These are phyloP conservation scores for Paracentrotus lividus DNA, from an alignment of 53 echinoderm and acorn worm genomes.

Conservation along the genomic window DNA sequence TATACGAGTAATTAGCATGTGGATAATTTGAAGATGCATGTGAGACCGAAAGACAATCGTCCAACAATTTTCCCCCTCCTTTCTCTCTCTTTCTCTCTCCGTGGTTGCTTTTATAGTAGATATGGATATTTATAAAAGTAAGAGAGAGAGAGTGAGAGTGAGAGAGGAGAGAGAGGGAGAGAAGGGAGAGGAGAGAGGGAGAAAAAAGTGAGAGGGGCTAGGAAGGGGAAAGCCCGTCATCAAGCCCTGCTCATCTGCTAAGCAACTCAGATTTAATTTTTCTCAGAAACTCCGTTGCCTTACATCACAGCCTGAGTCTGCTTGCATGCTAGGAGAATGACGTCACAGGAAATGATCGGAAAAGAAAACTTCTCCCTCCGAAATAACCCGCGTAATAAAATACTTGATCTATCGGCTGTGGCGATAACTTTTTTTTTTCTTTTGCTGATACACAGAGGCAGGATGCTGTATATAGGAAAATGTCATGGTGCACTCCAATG, in stretches of 20 bases:
- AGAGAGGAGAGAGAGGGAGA: background rate
- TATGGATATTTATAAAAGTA: background rate
- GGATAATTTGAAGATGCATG: too few species aligned
- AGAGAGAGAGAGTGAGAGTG: conserved; percentile 6
- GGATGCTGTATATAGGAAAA: background rate
- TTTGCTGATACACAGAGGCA: background rate
- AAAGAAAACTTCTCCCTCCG: background rate
- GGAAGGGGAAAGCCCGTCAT: background rate
- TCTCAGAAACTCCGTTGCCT: background rate
- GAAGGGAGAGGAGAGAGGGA: background rate
- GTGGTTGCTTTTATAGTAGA: background rate
- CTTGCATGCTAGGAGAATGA: background rate
- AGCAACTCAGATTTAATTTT: background rate
- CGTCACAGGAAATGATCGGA: background rate
- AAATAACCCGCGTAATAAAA: background rate
- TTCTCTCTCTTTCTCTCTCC: too few species aligned
- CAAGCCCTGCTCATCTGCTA: background rate
- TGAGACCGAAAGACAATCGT: too few species aligned
- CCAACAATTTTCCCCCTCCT: too few species aligned
- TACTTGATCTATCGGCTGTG: background rate
- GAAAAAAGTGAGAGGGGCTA: background rate
- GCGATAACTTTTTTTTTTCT: background rate
- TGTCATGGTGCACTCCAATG: background rate
- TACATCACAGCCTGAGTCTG: conserved; percentile 2
- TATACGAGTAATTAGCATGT: too few species aligned